phyloP scores from a whole-genome alignment of 2,113 vertebrate genomes.

The Okapia johnstoni region DNA sequence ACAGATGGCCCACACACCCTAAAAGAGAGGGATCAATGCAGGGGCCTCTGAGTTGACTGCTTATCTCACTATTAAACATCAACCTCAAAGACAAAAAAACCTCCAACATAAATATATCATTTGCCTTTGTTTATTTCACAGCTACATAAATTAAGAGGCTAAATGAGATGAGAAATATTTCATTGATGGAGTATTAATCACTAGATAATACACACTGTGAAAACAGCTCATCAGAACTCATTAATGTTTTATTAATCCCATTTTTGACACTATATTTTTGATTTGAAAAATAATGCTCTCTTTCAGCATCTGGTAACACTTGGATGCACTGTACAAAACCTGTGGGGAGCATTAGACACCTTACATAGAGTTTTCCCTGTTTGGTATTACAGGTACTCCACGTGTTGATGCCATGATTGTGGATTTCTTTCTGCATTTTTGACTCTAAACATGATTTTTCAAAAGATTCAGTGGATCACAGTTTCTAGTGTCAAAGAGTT shows the following conservation, averaged over 20 bases:
- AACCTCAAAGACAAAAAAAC: neutral
- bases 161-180: constrained; percentile 39
- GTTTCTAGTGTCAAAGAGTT: neutral
- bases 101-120: neutral
- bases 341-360: no score
- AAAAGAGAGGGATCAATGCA: neutral
- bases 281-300: neutral
- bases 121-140: constrained; percentile 16
- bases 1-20: neutral
- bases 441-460: neutral
- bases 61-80: neutral
- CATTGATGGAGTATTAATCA: constrained; percentile 16
- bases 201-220: neutral
- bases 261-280: neutral
- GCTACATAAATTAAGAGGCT: constrained; percentile 25
- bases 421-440: neutral
- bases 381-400: neutral
- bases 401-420: neutral
- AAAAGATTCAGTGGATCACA: neutral
- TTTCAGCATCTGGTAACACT: neutral
- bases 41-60: neutral
- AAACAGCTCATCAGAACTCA: constrained; percentile 1
- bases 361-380: neutral
- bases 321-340: neutral
- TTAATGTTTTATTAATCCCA: constrained; percentile 5